These are phyloP conservation scores for Clarias macrocephalus DNA, from an alignment of 2,113 vertebrate genomes.

Conservation along the genomic window DNA sequence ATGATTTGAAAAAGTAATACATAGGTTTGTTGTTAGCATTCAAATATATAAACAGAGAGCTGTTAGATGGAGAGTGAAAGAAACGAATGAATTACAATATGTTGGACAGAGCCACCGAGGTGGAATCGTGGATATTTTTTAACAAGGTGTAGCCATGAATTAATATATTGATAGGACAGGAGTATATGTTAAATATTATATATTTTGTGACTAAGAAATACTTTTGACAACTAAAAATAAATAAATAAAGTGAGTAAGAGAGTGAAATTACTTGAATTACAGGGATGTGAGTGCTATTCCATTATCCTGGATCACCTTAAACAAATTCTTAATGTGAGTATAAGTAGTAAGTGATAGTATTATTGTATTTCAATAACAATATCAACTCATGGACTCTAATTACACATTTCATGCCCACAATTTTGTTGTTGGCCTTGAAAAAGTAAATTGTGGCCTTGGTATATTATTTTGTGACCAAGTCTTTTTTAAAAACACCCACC, in stretches of 20 bases:
- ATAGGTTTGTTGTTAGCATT: no score
- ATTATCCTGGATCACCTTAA: background rate
- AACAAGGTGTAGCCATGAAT: background rate
- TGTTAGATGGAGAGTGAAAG: background rate
- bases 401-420: background rate
- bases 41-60: background rate
- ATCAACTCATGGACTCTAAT: background rate
- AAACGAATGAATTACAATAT: background rate
- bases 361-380: background rate
- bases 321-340: background rate
- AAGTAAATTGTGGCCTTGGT: background rate
- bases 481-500: background rate
- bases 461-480: background rate
- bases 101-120: background rate
- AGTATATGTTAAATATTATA: background rate
- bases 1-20: no score
- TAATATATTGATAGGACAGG: background rate
- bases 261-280: background rate
- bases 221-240: background rate
- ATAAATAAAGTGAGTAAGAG: background rate
- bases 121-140: background rate
- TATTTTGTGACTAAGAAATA: background rate
- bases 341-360: background rate
- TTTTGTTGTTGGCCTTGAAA: background rate
- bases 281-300: background rate